A percentile compares a stretch with the other conserved stretches of the same genome.
These are phyloP conservation scores for Cantharis rufa DNA, from an alignment of 2,888 invertebrate species.

Conservation along the genomic window DNA sequence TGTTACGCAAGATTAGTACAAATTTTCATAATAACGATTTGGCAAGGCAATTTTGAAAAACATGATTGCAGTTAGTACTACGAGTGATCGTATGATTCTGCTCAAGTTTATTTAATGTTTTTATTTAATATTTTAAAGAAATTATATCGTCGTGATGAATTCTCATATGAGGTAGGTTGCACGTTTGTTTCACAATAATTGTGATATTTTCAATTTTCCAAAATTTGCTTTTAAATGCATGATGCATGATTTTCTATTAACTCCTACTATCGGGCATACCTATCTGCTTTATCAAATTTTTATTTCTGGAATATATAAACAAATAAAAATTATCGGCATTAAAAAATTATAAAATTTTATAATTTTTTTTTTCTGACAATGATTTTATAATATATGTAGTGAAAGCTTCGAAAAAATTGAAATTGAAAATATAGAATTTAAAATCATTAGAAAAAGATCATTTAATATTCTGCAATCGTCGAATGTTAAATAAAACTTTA, in stretches of 20 bases:
- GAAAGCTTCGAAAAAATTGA: neutral
- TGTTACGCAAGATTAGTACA: neutral
- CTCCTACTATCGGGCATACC: neutral
- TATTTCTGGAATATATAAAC: neutral
- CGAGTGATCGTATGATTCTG: neutral
- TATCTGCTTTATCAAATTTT: neutral
- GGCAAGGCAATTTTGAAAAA: neutral
- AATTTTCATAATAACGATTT: neutral
- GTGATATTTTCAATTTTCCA: neutral
- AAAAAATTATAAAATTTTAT: neutral
- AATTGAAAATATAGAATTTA: neutral
- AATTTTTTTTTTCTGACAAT: neutral
- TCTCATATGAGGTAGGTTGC: constrained; percentile 24
- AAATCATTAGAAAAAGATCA: too few relatives aligned
- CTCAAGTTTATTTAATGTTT: neutral
- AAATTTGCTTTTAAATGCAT: neutral
- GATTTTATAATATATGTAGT: neutral
- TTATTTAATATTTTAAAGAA: neutral
- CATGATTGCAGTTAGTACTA: neutral
- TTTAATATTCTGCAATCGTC: too few relatives aligned
- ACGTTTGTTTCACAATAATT: neutral
- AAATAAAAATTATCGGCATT: neutral
- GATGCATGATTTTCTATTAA: neutral
- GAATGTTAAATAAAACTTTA: too few relatives aligned
- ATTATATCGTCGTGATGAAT: neutral